Percentiles rank a stretch among this genome's conserved stretches.
phyloP scores from a whole-genome alignment of 1,140 invertebrate species.

The Agraylea sexmaculata region DNA sequence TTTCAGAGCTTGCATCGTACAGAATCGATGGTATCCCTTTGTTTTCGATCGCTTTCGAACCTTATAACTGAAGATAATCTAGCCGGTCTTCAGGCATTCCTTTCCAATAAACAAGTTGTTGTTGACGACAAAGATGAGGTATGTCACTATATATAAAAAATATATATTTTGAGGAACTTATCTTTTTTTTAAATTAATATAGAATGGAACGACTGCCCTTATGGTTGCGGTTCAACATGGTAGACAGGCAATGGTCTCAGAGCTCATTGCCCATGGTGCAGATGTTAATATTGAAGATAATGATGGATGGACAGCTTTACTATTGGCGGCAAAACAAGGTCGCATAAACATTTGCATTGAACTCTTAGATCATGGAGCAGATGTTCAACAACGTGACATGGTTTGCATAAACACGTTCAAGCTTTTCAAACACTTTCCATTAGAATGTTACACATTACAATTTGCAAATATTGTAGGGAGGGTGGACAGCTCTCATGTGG shows the following conservation, averaged over 20 bases:
- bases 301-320: conserved; percentile 87
- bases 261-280: conserved; percentile 73
- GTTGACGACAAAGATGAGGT: conserved; percentile 89
- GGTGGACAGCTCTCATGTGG: conserved; percentile 97
- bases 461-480: conserved; percentile 51
- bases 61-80: conserved; percentile 74
- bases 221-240: conserved; percentile 78
- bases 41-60: conserved; percentile 63
- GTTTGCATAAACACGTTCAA: conserved; percentile 39
- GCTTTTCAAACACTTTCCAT: background rate
- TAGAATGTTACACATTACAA: conserved; percentile 1
- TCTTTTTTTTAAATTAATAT: conserved; percentile 13
- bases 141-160: conserved; percentile 21
- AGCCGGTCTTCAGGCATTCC: conserved; percentile 61
- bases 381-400: conserved; percentile 86
- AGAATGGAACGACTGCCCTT: conserved; percentile 87
- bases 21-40: conserved; percentile 83
- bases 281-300: conserved; percentile 84
- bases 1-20: conserved; percentile 40
- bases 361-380: conserved; percentile 75
- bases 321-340: conserved; percentile 85
- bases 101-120: conserved; percentile 67
- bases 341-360: conserved; percentile 70
- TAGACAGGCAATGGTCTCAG: conserved; percentile 65
- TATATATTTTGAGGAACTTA: background rate